Percentiles rank a stretch among this genome's conserved stretches.
phyloP scores from a whole-genome alignment of 1,140 invertebrate species.

The Neoseiulus cucumeris region DNA sequence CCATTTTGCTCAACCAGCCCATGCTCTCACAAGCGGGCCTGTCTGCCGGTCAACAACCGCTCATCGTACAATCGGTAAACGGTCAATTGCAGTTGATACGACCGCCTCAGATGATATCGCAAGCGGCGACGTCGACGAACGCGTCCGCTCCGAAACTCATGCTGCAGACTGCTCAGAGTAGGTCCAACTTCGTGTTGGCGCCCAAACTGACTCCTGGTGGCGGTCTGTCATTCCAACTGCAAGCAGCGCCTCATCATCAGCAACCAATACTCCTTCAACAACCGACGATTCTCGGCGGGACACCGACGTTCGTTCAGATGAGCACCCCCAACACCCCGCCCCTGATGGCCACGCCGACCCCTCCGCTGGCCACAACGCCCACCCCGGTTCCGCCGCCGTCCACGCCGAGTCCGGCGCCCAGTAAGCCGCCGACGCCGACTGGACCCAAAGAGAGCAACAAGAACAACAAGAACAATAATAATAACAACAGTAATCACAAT shows the following conservation, averaged over 20 bases:
- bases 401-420: background rate
- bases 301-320: constrained; percentile 5
- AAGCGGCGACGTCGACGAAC: background rate
- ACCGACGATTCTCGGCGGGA: background rate
- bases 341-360: background rate
- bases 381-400: background rate
- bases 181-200: background rate
- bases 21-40: background rate
- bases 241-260: background rate
- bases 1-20: constrained; percentile 9
- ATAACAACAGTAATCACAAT: background rate
- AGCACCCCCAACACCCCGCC: background rate
- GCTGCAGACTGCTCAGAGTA: background rate
- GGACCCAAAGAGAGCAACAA: background rate
- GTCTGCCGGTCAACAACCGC: background rate
- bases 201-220: constrained; percentile 2
- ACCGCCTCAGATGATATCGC: background rate
- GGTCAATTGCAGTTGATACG: constrained; percentile 5
- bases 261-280: background rate
- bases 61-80: constrained; percentile 2
- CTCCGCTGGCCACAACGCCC: background rate
- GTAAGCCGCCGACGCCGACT: background rate
- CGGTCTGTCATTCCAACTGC: constrained; percentile 6
- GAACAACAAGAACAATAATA: background rate
- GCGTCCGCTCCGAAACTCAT: background rate